A percentile compares a stretch with the other conserved stretches of the same genome.
Evolutionary conservation across 2,113 vertebrate species (phyloP).

Genomic region (Paedocypris sp.): DNA sequence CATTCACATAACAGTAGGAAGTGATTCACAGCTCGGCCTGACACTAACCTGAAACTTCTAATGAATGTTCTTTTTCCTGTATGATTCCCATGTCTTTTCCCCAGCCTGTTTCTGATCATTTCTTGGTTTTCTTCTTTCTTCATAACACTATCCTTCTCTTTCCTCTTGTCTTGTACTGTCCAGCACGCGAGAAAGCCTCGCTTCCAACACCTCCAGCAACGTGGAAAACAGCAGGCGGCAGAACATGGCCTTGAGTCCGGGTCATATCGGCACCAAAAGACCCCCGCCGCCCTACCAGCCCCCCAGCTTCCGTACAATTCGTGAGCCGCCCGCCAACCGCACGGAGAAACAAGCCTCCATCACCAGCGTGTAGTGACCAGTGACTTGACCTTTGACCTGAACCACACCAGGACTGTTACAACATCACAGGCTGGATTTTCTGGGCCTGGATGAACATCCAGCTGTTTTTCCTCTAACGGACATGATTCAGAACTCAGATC

Average conservation of each 20-base stretch:
- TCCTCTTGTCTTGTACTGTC: slow-evolving; percentile 18
- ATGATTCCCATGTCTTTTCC: slow-evolving; percentile 30
- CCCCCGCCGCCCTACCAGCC: slow-evolving; percentile 62
- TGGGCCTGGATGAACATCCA: not conserved
- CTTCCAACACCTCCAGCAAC: slow-evolving; percentile 96
- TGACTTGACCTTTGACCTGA: not conserved
- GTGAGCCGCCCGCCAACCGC: slow-evolving; percentile 72
- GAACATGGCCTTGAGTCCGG: slow-evolving; percentile 86
- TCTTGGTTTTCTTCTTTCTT: slow-evolving; percentile 13
- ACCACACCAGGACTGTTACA: slow-evolving; percentile 1
- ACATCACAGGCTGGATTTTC: not conserved
- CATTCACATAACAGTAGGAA: too few relatives aligned
- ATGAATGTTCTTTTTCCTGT: slow-evolving; percentile 11
- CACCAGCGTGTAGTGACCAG: slow-evolving; percentile 77
- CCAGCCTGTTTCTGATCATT: slow-evolving; percentile 5
- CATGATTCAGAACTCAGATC: slow-evolving; percentile 4
- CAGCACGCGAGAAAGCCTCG: slow-evolving; percentile 95
- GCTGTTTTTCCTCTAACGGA: not conserved
- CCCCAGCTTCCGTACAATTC: slow-evolving; percentile 70
- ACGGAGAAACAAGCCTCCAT: slow-evolving; percentile 97
- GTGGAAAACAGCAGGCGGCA: slow-evolving; percentile 94
- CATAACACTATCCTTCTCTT: not conserved
- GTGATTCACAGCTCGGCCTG: not conserved
- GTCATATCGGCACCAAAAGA: slow-evolving; percentile 69
- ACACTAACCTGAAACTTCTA: not conserved